A percentile compares a stretch with the other conserved stretches of the same genome.
phyloP scores from a whole-genome alignment of 2,113 vertebrate species.

The Centrocercus urophasianus region DNA sequence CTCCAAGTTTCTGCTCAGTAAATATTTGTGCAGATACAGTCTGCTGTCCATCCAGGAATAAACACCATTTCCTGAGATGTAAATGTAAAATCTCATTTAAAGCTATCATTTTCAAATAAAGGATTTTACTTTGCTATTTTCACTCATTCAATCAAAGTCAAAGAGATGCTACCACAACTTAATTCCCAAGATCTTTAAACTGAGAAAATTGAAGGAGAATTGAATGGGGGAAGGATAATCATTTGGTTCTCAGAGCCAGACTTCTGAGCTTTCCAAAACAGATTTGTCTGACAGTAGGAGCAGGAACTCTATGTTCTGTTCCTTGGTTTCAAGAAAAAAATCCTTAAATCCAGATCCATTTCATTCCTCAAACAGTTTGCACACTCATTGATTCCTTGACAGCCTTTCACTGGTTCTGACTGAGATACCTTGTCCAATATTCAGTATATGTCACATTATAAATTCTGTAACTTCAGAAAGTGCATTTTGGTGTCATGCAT shows the following conservation, averaged over 20 bases:
- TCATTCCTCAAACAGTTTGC: background rate
- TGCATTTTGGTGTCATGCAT: background rate
- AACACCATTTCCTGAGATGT: accelerated
- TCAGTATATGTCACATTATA: background rate
- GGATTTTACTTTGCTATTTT: background rate
- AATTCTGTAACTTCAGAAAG: background rate
- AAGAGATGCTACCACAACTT: background rate
- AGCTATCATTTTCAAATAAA: background rate
- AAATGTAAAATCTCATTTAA: background rate
- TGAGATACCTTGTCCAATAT: background rate
- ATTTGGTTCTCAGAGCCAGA: background rate
- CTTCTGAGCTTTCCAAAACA: background rate
- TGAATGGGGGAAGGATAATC: background rate
- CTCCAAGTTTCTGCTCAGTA: background rate
- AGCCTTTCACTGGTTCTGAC: background rate
- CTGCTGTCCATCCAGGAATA: background rate
- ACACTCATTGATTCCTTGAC: background rate
- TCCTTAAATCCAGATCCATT: background rate
- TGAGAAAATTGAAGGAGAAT: background rate
- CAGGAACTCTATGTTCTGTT: background rate
- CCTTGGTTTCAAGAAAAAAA: background rate
- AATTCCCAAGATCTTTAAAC: background rate
- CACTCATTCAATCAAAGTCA: background rate
- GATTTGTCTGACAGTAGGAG: background rate
- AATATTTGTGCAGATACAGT: background rate